Conservation (phyloP, 2,797 vertebrate genomes). For the Monodelphis domestica region DNA sequence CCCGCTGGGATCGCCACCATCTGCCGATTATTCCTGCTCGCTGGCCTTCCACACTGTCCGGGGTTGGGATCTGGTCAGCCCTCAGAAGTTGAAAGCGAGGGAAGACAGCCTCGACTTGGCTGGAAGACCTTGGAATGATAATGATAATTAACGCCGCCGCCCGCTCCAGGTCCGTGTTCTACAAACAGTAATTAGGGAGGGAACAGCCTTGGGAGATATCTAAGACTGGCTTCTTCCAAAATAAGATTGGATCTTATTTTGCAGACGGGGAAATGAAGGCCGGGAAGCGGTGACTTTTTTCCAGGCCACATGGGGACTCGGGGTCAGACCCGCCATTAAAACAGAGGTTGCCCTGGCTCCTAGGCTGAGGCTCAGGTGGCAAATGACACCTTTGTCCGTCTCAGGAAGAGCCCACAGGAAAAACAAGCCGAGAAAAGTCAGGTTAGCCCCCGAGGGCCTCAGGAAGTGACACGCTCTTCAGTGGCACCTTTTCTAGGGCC, state of each 20-base stretch:
- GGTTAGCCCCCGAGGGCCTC: neutral
- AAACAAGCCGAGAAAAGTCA: neutral
- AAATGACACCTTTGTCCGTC: slow-evolving; percentile 15
- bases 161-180: slow-evolving; percentile 72
- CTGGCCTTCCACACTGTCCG: slow-evolving; percentile 16
- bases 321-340: slow-evolving; percentile 49
- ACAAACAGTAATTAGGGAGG: slow-evolving; percentile 78
- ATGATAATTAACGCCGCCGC: slow-evolving; percentile 80
- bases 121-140: slow-evolving; percentile 74
- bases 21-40: slow-evolving; percentile 54
- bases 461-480: neutral
- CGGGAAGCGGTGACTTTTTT: slow-evolving; percentile 63
- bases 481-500: neutral
- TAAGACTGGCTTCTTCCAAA: slow-evolving; percentile 52
- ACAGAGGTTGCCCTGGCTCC: slow-evolving; percentile 25
- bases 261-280: slow-evolving; percentile 78
- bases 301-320: slow-evolving; percentile 58
- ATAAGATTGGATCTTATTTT: slow-evolving; percentile 61
- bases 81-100: slow-evolving; percentile 70
- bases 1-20: neutral
- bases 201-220: slow-evolving; percentile 52
- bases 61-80: slow-evolving; percentile 71
- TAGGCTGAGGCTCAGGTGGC: slow-evolving; percentile 7
- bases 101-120: slow-evolving; percentile 69
- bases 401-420: slow-evolving; percentile 22